These are phyloP conservation scores for Muscicapa comitata DNA, from an alignment of 2,797 vertebrate species.

Conservation along the genomic window DNA sequence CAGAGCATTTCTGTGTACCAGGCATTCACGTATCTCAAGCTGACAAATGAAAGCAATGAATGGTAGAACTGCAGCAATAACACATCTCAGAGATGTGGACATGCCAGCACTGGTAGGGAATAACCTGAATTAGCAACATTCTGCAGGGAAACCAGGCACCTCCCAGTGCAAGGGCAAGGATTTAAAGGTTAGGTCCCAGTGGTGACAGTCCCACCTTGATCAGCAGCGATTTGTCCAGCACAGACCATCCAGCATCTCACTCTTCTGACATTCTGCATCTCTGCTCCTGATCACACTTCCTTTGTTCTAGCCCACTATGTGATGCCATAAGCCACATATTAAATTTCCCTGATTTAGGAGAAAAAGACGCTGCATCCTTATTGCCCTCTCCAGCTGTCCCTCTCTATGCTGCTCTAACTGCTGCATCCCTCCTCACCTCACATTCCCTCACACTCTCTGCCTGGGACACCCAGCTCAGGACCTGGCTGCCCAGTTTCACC, in stretches of 20 bases:
- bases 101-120: background rate
- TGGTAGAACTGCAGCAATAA: background rate
- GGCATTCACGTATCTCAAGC: fast-evolving
- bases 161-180: background rate
- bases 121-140: background rate
- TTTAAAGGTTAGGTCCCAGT: background rate
- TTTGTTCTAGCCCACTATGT: background rate
- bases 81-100: background rate
- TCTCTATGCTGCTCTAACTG: fast-evolving
- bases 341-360: background rate
- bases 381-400: fast-evolving
- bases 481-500: background rate
- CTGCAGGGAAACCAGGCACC: background rate
- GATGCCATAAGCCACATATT: fast-evolving
- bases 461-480: background rate
- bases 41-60: background rate
- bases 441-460: background rate
- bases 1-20: background rate
- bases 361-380: fast-evolving
- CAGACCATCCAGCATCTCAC: background rate
- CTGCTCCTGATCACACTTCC: background rate
- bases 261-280: background rate
- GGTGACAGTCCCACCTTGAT: fast-evolving
- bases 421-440: background rate
- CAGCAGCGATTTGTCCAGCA: fast-evolving